phyloP scores from a whole-genome alignment of 2,113 vertebrate genomes.

The cattle (Bos taurus) region DNA sequence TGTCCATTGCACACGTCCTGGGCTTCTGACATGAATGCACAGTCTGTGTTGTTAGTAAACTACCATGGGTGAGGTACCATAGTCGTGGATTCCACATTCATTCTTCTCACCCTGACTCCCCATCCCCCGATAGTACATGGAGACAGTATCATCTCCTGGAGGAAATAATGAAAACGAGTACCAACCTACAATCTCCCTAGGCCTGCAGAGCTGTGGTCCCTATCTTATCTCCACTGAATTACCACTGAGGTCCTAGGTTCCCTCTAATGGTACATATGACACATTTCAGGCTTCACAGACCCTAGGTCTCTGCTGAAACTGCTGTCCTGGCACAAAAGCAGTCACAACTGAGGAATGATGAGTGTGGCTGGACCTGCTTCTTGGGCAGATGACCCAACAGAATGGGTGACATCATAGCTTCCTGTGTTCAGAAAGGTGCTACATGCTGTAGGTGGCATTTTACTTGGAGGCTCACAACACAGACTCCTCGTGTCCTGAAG shows the following conservation, averaged over 20 bases:
- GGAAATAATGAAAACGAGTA: accelerated
- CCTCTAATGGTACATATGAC: not conserved
- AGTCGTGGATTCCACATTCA: not conserved
- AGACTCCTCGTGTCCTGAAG: too few relatives aligned
- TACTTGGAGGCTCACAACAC: not conserved
- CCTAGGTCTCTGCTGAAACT: not conserved
- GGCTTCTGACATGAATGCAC: not conserved
- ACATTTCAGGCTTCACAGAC: not conserved
- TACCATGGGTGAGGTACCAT: too few relatives aligned
- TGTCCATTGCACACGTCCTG: not conserved
- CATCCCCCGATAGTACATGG: not conserved
- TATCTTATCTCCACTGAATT: not conserved
- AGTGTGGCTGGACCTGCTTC: not conserved
- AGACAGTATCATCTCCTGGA: not conserved
- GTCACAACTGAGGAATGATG: not conserved
- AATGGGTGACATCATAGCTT: accelerated
- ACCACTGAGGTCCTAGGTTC: not conserved
- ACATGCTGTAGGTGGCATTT: not conserved
- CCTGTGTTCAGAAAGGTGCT: too few relatives aligned
- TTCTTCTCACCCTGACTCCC: not conserved
- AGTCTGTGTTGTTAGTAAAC: too few relatives aligned
- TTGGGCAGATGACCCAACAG: not conserved
- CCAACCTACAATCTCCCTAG: too few relatives aligned
- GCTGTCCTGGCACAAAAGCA: not conserved
- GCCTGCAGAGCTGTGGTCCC: not conserved